A percentile compares a stretch with the other conserved stretches of the same genome.
Evolutionary conservation across 2,888 invertebrate genomes (phyloP).

Genomic region (Phengaris alcon): DNA sequence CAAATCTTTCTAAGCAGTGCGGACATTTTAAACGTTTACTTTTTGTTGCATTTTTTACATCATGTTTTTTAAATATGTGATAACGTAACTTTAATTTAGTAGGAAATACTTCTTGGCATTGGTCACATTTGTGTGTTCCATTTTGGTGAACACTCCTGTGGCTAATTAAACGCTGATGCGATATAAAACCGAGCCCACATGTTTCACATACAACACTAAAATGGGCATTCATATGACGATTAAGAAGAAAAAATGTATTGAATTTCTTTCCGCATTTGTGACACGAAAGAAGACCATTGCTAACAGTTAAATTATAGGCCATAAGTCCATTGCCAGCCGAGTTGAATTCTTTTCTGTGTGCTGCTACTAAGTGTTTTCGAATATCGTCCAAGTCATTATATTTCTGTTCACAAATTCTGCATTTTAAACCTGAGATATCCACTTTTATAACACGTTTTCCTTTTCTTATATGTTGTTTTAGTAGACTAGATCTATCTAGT

Average conservation of each 20-base stretch:
- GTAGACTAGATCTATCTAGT: slow-evolving; percentile 55
- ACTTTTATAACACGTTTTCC: slow-evolving; percentile 71
- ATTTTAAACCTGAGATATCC: slow-evolving; percentile 64
- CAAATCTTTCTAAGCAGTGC: slow-evolving; percentile 67
- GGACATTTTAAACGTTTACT: slow-evolving; percentile 68
- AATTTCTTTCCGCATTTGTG: slow-evolving; percentile 65
- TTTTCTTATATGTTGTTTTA: slow-evolving; percentile 64
- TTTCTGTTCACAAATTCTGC: slow-evolving; percentile 63
- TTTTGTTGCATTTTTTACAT: slow-evolving; percentile 59
- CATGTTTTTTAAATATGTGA: slow-evolving; percentile 65
- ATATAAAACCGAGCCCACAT: slow-evolving; percentile 70
- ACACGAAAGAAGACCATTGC: slow-evolving; percentile 59
- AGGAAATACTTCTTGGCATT: slow-evolving; percentile 61
- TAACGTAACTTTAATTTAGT: slow-evolving; percentile 67
- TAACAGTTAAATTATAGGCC: slow-evolving; percentile 60
- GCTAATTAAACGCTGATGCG: slow-evolving; percentile 63
- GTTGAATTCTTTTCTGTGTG: slow-evolving; percentile 68
- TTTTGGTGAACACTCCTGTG: slow-evolving; percentile 67
- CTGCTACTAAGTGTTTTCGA: slow-evolving; percentile 53
- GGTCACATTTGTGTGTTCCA: slow-evolving; percentile 63
- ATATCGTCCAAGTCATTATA: slow-evolving; percentile 64
- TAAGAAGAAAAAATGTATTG: slow-evolving; percentile 66
- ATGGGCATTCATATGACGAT: slow-evolving; percentile 71
- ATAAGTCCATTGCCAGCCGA: slow-evolving; percentile 67
- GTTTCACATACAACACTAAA: slow-evolving; percentile 71